Percentiles rank a stretch among this genome's conserved stretches.
phyloP scores from a whole-genome alignment of 23 tunicate genomes.

The Diplosoma virens region DNA sequence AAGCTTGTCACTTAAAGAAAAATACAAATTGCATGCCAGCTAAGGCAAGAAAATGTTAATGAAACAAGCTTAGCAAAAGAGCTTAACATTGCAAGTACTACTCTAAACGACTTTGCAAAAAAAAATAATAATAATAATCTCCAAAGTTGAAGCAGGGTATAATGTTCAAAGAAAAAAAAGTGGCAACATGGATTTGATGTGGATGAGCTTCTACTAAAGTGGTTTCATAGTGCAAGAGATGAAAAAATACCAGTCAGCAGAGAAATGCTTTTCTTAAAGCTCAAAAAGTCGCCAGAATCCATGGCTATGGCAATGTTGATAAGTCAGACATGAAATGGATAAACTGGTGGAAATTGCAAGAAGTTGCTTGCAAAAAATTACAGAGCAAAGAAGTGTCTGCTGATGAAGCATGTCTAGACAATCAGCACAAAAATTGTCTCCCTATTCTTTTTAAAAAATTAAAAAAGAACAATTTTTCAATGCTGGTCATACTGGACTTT shows the following conservation, averaged over 20 bases:
- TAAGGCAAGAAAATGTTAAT: neutral
- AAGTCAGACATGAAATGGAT: neutral
- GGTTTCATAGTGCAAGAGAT: constrained; percentile 1
- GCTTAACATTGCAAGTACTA: neutral
- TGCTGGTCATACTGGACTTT: neutral
- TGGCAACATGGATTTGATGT: neutral
- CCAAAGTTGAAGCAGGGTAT: neutral
- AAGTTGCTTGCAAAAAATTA: constrained; percentile 11
- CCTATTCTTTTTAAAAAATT: neutral
- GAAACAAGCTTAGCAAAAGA: neutral
- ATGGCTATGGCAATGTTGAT: constrained; percentile 3
- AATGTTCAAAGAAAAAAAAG: neutral
- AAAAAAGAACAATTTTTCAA: constrained; percentile 2
- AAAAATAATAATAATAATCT: neutral
- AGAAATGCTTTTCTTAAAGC: constrained; percentile 12
- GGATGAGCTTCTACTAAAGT: constrained; percentile 2
- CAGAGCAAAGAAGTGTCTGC: no score
- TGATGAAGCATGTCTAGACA: neutral
- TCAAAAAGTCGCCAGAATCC: neutral
- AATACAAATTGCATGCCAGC: neutral
- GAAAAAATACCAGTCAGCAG: no score
- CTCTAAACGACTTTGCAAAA: neutral
- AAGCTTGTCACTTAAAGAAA: neutral
- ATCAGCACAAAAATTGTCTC: neutral
- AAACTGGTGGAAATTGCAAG: neutral